Conservation (phyloP, 2,888 invertebrate species). For the Acanthosepion esculentum region DNA sequence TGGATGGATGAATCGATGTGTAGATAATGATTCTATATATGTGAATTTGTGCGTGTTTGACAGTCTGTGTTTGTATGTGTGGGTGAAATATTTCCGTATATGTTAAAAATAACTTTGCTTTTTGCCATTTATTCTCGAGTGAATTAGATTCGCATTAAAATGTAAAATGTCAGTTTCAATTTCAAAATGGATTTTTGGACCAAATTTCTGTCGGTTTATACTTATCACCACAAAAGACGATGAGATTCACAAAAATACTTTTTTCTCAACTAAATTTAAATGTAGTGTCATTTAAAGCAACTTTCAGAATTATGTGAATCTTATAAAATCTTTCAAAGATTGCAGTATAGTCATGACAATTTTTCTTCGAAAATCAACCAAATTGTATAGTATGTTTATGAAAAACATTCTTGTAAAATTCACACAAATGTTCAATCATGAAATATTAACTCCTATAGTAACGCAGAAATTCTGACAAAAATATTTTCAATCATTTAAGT, state of each 20-base stretch:
- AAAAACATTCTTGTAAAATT: too few species aligned
- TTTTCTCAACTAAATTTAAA: too few species aligned
- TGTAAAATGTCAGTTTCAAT: neutral
- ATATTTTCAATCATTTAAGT: too few species aligned
- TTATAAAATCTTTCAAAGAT: too few species aligned
- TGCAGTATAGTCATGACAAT: too few species aligned
- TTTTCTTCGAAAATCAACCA: too few species aligned
- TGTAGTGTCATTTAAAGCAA: too few species aligned
- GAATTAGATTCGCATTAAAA: neutral
- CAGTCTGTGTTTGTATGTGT: neutral
- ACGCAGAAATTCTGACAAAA: too few species aligned
- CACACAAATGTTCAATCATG: too few species aligned
- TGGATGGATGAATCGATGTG: neutral
- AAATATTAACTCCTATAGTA: too few species aligned
- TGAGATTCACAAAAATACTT: neutral
- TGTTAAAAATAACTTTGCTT: neutral
- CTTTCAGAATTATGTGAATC: too few species aligned
- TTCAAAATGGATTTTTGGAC: neutral
- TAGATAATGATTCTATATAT: neutral
- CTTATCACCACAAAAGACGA: neutral
- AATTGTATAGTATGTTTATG: too few species aligned
- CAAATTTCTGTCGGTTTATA: neutral
- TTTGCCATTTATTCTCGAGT: neutral
- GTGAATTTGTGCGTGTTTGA: neutral
- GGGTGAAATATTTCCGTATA: neutral